phyloP scores from a whole-genome alignment of 2,888 invertebrate species.

The Corbicula japonica region DNA sequence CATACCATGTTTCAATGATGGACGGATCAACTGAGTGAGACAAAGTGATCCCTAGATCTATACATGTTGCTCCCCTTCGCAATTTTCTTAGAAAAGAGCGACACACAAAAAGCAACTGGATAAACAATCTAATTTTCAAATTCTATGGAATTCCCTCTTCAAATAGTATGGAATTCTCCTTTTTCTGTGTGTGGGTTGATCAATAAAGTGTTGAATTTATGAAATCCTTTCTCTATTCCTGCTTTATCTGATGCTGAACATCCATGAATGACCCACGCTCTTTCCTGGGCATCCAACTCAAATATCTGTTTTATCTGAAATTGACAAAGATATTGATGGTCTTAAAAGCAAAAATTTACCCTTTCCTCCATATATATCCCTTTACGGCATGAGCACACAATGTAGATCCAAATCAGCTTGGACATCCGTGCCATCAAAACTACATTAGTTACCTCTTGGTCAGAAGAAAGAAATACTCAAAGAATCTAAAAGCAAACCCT shows the following conservation, averaged over 20 bases:
- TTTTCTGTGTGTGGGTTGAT: conserved; percentile 29
- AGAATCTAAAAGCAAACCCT: too few species aligned
- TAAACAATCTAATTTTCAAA: not conserved
- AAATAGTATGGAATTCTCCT: conserved; percentile 45
- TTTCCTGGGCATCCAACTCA: conserved; percentile 63
- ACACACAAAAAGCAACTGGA: not conserved
- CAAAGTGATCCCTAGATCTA: not conserved
- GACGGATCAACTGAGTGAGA: not conserved
- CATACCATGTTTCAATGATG: not conserved
- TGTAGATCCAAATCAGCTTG: too few species aligned
- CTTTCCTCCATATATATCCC: too few species aligned
- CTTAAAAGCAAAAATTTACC: too few species aligned
- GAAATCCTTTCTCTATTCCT: conserved; percentile 72
- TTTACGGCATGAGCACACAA: too few species aligned
- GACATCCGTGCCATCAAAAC: too few species aligned
- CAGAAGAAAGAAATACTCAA: too few species aligned
- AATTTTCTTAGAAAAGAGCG: not conserved
- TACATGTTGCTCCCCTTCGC: not conserved
- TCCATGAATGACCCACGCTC: conserved; percentile 73
- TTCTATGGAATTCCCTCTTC: not conserved
- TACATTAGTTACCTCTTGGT: too few species aligned
- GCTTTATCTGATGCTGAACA: conserved; percentile 74
- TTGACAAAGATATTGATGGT: too few species aligned
- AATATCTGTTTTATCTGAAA: conserved; percentile 73
- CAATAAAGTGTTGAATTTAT: conserved; percentile 72